Conservation (phyloP, 2,113 vertebrate species). For the Phalacrocorax carbo region DNA sequence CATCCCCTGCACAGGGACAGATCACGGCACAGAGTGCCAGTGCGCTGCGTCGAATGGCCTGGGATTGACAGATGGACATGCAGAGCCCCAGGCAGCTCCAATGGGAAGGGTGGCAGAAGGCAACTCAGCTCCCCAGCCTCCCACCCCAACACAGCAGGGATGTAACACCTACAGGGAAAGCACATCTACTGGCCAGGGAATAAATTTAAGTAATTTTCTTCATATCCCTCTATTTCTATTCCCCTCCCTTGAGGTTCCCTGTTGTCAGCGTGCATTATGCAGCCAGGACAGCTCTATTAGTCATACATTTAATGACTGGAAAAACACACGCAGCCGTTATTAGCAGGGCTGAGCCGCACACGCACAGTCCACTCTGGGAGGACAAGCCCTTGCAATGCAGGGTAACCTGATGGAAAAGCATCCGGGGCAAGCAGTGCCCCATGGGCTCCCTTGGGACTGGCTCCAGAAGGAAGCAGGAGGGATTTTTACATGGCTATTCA, state of each 20-base stretch:
- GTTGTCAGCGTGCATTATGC: background rate
- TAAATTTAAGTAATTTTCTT: background rate
- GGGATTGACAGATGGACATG: fast-evolving
- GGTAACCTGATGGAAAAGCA: background rate
- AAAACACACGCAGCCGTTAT: background rate
- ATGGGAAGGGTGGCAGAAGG: background rate
- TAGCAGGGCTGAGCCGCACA: background rate
- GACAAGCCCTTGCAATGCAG: background rate
- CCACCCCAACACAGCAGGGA: fast-evolving
- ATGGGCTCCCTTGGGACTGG: fast-evolving
- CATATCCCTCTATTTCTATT: background rate
- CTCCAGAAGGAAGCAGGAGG: background rate
- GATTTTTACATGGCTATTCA: fast-evolving
- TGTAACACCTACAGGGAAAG: background rate
- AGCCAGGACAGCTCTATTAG: background rate
- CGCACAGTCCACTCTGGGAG: fast-evolving
- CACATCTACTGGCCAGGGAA: background rate
- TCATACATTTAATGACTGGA: background rate
- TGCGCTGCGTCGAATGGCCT: fast-evolving
- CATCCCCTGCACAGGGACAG: fast-evolving
- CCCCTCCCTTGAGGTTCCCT: background rate
- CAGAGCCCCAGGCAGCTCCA: background rate
- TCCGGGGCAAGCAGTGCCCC: background rate
- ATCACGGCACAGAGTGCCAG: background rate
- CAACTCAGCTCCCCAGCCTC: background rate